Evolutionary conservation across 2,113 vertebrate genomes (phyloP).

Genomic region (Calonectris borealis): DNA sequence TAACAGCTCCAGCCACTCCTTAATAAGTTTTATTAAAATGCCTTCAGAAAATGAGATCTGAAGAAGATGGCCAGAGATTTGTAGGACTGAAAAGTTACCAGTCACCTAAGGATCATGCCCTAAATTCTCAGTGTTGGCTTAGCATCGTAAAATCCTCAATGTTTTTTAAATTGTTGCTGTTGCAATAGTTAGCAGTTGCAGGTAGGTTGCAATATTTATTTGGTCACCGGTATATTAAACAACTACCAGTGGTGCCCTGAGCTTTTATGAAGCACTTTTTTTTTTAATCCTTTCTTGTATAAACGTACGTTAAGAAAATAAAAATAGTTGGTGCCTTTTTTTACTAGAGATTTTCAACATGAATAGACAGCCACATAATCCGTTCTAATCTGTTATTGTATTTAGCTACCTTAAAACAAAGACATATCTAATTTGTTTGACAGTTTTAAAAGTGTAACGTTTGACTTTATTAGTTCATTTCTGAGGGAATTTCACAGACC

Average conservation of each 20-base stretch:
- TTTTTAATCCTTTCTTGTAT: not conserved
- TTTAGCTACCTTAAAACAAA: slow-evolving; percentile 19
- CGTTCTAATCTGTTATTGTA: not conserved
- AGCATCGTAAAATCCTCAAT: not conserved
- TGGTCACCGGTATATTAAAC: not conserved
- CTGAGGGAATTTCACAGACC: not conserved
- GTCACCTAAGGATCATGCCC: not conserved
- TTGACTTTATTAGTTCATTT: not conserved
- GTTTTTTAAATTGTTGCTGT: not conserved
- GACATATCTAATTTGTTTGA: not conserved
- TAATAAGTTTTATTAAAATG: not conserved
- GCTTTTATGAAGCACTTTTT: not conserved
- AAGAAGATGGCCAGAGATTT: not conserved
- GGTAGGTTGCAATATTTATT: not conserved
- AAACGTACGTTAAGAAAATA: not conserved
- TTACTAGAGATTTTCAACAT: not conserved
- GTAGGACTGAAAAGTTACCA: not conserved
- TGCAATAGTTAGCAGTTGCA: not conserved
- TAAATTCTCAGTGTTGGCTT: not conserved
- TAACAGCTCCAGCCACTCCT: not conserved
- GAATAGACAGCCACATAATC: slow-evolving; percentile 31
- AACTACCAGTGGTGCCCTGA: not conserved
- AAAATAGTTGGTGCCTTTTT: not conserved
- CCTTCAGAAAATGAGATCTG: not conserved
- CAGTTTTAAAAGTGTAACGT: not conserved